Conservation (phyloP, 2,797 vertebrate species). For the Ctenopoma multispine region DNA sequence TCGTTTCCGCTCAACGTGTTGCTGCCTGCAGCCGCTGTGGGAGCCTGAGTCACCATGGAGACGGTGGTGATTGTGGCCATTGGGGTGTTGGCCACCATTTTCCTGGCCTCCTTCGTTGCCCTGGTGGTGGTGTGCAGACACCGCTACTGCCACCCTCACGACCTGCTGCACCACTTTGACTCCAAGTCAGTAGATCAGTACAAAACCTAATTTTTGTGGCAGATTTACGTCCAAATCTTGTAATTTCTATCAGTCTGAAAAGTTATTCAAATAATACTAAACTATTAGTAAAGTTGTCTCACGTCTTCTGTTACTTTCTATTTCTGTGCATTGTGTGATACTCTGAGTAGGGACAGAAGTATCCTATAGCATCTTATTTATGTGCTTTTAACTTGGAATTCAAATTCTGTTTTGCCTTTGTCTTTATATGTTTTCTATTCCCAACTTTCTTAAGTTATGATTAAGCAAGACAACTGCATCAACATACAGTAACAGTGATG, state of each 20-base stretch:
- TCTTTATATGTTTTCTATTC: background rate
- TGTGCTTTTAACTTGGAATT: background rate
- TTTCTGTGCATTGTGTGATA: background rate
- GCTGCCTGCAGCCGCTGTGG: constrained; percentile 39
- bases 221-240: background rate
- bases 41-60: constrained; percentile 87
- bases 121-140: constrained; percentile 95
- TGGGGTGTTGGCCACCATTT: constrained; percentile 94
- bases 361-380: background rate
- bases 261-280: background rate
- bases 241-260: background rate
- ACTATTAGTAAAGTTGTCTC: background rate
- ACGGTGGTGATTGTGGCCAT: constrained; percentile 98
- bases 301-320: no score
- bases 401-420: no score
- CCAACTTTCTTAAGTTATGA: background rate
- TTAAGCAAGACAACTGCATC: background rate
- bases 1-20: constrained; percentile 24
- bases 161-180: constrained; percentile 91
- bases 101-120: constrained; percentile 94
- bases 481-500: background rate
- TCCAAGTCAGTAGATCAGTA: constrained; percentile 89
- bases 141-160: constrained; percentile 91
- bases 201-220: background rate
- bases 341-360: no score